These are phyloP conservation scores for Lithophane socia DNA, from an alignment of 2,888 invertebrate genomes.

Conservation along the genomic window DNA sequence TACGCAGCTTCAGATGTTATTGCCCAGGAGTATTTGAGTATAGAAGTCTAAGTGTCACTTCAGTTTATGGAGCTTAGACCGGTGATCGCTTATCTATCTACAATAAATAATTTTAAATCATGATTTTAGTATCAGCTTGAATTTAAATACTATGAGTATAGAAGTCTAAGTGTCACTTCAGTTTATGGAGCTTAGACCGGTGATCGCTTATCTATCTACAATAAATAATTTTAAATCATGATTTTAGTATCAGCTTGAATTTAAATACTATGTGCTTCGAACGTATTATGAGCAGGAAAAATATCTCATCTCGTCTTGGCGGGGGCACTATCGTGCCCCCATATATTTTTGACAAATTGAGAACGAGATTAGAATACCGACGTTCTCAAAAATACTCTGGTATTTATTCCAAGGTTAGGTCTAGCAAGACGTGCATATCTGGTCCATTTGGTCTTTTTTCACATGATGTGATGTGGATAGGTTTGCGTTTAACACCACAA, in stretches of 20 bases:
- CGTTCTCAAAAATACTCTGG: neutral
- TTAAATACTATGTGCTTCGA: too few species aligned
- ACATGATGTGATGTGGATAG: neutral
- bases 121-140: neutral
- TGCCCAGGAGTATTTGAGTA: conserved; percentile 37
- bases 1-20: conserved; percentile 36
- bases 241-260: neutral
- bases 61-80: neutral
- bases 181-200: neutral
- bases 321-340: too few species aligned
- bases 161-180: conserved; percentile 21
- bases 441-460: neutral
- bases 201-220: neutral
- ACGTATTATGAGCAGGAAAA: too few species aligned
- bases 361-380: too few species aligned
- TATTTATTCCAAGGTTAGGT: neutral
- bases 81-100: neutral
- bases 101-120: too few species aligned
- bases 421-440: neutral
- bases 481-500: neutral
- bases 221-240: too few species aligned
- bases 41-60: conserved; percentile 22
- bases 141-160: conserved; percentile 11
- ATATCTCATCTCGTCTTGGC: too few species aligned
- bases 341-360: too few species aligned